phyloP scores from a whole-genome alignment of 2,113 vertebrate genomes.

The Sturnira hondurensis region DNA sequence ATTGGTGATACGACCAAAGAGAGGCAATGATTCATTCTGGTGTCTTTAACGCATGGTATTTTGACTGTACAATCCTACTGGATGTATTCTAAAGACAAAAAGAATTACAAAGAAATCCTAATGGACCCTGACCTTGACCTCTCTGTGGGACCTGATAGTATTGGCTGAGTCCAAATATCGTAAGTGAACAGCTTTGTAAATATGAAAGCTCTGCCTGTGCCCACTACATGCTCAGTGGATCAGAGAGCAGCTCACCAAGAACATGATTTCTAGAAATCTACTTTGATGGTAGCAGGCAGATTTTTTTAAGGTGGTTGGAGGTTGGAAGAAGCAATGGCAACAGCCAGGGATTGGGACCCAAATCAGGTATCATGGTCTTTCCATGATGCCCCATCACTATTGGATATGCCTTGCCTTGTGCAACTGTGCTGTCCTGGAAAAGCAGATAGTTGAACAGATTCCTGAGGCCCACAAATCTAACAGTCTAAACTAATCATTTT shows the following conservation, averaged over 20 bases:
- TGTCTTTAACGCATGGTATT: not conserved
- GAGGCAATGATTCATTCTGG: not conserved
- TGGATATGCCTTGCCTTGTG: not conserved
- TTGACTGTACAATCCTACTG: not conserved
- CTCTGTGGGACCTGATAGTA: not conserved
- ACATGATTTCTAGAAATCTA: not conserved
- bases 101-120: not conserved
- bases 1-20: not conserved
- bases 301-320: too few relatives aligned
- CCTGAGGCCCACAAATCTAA: not conserved
- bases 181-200: not conserved
- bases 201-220: not conserved
- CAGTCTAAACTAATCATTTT: not conserved
- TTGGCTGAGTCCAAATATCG: not conserved
- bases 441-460: not conserved
- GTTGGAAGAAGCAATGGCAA: not conserved
- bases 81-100: not conserved
- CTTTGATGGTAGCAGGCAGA: not conserved
- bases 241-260: not conserved
- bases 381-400: not conserved
- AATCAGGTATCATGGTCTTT: not conserved
- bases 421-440: not conserved
- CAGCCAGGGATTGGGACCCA: not conserved
- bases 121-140: not conserved
- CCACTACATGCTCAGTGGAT: not conserved